Evolutionary conservation across 1,140 invertebrate species (phyloP), one percentile per base, ranked within the genome.

Genomic region (Tribolium castaneum): DNA sequence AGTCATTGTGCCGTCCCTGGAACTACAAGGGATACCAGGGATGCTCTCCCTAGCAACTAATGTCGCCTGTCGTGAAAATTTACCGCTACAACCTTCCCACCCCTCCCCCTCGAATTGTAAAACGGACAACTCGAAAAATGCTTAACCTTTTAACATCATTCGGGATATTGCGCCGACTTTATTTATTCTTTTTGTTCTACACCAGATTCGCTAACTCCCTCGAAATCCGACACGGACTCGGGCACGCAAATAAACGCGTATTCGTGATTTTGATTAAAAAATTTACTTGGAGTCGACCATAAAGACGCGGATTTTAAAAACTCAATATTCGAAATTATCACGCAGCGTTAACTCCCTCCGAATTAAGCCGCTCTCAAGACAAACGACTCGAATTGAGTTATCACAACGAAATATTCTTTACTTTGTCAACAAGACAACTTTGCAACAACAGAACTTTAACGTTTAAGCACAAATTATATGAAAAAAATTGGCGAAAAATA

Each of bases 1-100:
- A 56, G 51, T 75, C 51, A 54, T 74, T 74, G 50, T 75, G 51
- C 25, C 54, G 52, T 54, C 52, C 51, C 30, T 35, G 51, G n/a
- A 75, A 75, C 72, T 75, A 75, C 72, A 75, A 59, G 72, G 72
- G 72, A 73, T 73, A 54, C 71, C 71, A 34, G 52, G 72, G 25
- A 75, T 75, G 59, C 51, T 75, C 72, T 59, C 72, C 51, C 51
- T 59, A 35, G 52, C 72, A 75, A 75, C 72, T 75, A 75, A 75
- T 75, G 72, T 75, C 72, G 51, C 72, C 72, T 75, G 72, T 75
- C 72, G 72, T 56, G 72, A 75, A 75, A 75, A 75, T 75, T 75
- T 75, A 75, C 72, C 72, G 72, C 51, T 75, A 56, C 72, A 75
- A 75, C 72, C 72, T 75, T 75, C 51, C 25, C 49, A 12, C 12